Base-by-base conservation (phyloP, 2,888 invertebrate species). In the Phyto melanocephala region DNA sequence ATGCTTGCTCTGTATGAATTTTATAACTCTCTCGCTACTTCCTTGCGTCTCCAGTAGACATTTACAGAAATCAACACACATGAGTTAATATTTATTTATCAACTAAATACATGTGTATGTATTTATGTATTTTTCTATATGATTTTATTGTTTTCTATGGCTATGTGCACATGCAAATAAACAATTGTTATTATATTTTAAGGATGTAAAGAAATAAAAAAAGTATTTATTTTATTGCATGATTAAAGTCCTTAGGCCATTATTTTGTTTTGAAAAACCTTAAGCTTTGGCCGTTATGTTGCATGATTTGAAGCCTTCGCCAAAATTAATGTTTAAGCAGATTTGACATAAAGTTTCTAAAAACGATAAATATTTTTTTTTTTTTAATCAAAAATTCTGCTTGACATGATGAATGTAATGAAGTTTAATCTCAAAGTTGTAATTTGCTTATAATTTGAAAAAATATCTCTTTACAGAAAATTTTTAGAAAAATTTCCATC, bases 11-110 rank as follows among this genome's bases (percentile, higher is more conserved):
- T 24, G 52, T 54, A 35, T 45, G 10, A 22, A 17, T 62, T 52
- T 8, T 52, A 2, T 22, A 10, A 13, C 20, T 60, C n/a, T 10
- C 8, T 1, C 15, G 2, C 17, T 10, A 13, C 2, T 22, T 5
- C 5, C 5, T 33, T 62, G 2, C 1, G n/a, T 17, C 20, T 20
- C 17, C 42, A 37, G n/a, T 20, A 62, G 35, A 33, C 45, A 62
- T 65, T 50, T 77, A 40, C 28, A 74, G 22, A 62, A 63, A 63
- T 63, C 42, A 74, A 42, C 67, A 45, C 50, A 65, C 54, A 56
- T 70, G 76, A 68, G 45, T 60, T 70, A 62, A 56, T 80, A 50
- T 76, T 72, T n/a, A n/a, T n/a, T n/a, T n/a, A n/a, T n/a, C 42
- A 24, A 58, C 45, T 40, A 24, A 54, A 47, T 56, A 40, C 70